Evolutionary conservation across 2,888 invertebrate genomes (phyloP), one percentile per base, ranked within the genome.

Genomic region (Ischnus inquisitorius): DNA sequence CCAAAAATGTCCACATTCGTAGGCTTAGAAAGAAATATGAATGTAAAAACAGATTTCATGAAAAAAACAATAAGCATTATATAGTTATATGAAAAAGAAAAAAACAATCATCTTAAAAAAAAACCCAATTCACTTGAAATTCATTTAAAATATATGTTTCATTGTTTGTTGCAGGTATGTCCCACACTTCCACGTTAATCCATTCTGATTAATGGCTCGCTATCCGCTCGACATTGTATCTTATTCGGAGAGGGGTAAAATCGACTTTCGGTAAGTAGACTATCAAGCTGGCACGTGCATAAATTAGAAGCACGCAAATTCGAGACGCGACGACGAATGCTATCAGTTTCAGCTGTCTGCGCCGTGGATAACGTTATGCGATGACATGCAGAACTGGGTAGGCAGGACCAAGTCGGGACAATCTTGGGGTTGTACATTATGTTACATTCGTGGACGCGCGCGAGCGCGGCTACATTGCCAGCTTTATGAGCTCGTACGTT

Each of bases 401-500:
- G 16, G 34, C 64, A 67, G 71, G 34, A 34, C 79, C 46, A 48
- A 74, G 74, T 62, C 74, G 48, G 46, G 74, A 6, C 74, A 62
- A 67, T 82, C 81, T 81, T 81, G 86, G 87, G 85, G 88, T 76
- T 34, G 87, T 86, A 86, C 86, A 87, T 88, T 89, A 88, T 89
- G 89, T 90, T 88, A 89, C 87, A 85, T 4, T 34, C 68, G 62
- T 51, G 69, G 41, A 68, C 62, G 72, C 69, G 69, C 74, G 48
- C 84, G 80, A 82, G 87, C 34, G 34, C 6, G 34, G 34, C 5
- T 34, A 86, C 88, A 88, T 88, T 88, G 88, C 88, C 83, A 88
- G 88, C 83, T 90, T 91, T 90, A 91, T 89, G 89, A 89, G 88
- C 87, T 90, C 89, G 85, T 90, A 90, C 88, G 88, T 91, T 90